Evolutionary conservation across 2,888 invertebrate species (phyloP), one percentile per base, ranked within the genome.

Genomic region (Latheticus oryzae): DNA sequence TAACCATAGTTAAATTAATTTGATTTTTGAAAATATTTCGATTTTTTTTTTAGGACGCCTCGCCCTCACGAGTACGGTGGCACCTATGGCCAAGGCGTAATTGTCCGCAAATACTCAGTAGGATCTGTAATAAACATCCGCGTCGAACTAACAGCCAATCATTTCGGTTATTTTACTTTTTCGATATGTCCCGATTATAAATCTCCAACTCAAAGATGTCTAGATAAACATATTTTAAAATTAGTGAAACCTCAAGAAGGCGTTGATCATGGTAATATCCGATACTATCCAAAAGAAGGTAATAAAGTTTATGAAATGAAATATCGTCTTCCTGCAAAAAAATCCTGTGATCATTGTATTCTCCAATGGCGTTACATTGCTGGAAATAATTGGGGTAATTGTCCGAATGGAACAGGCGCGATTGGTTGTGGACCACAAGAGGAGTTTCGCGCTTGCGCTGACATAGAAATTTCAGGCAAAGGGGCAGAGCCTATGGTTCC

Each of bases 371-470:
- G 89, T 65, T 95, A 95, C 76, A 83, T 91, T 50, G 93, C 94
- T 32, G 93, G 77, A 1, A 92, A 92, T 72, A 91, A 91, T 73
- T 93, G 92, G 92, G 91, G 91, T 0, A 82, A 81, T 7, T 90
- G 90, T 70, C 81, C 81, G 1, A 86, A 90, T 70, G 89, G 89
- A 0, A 86, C 85, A 35, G 91, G 89, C 19, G 88, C 88, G 0
- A 88, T 94, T 0, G 94, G 94, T 0, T 94, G 94, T 72, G 94
- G 94, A 0, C 90, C 90, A 0, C 94, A 94, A 73, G 94, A 94
- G 74, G 92, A 93, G 72, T 94, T 94, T 71, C 83, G 93, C 11
- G 89, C 91, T 0, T 93, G 93, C 66, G 88, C 93, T 0, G 93
- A 94, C 70, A 87, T 93, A 32, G 82, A 87, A 8, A 87, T 94